Base-by-base conservation (phyloP, 2,113 vertebrate genomes). In the Oreotragus oreotragus region DNA sequence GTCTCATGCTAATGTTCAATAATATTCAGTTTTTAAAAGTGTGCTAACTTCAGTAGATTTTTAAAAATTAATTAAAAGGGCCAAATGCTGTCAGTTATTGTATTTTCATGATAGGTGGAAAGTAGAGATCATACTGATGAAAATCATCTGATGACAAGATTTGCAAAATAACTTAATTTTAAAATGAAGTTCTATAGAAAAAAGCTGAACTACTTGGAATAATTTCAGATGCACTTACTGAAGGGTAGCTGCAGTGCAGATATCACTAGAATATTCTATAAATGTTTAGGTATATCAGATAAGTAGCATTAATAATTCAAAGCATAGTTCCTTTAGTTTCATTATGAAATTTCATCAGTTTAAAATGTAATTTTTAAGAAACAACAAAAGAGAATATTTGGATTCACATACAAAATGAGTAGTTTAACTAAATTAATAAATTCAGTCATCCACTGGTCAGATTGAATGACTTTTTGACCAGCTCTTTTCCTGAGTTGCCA, bases 351-450 rank as follows among this genome's bases (percentile, higher is more conserved):
- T 85, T 87, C 21, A 73, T 45, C 84, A 62, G 16, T 51, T 88
- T 91, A 77, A 91, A 80, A 81, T 66, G 9, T 89, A 84, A 84
- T 77, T 95, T 93, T 94, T 94, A 85, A 89, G 62, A 53, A 89
- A 70, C 49, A 80, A 90, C 95, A 53, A 81, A 94, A 77, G n/a
- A 14, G 2, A 86, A n/a, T 86, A 64, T 84, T 90, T 85, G 23
- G 17, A 83, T 39, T 33, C 11, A 70, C 36, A 33, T 77, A 21
- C 45, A 92, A 88, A 4, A 45, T 90, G 45, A 73, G 92, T 88
- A n/a, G n/a, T 30, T 87, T 60, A 62, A 60, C 16, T 91, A 55
- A 97, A 45, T 79, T 86, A 85, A 88, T 92, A 84, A 87, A 83
- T 97, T 93, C 55, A 88, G 1, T 96, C 73, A 84, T 13, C 70